Evolutionary conservation across 2,797 vertebrate genomes (phyloP).

Genomic region (Spea hammondii): DNA sequence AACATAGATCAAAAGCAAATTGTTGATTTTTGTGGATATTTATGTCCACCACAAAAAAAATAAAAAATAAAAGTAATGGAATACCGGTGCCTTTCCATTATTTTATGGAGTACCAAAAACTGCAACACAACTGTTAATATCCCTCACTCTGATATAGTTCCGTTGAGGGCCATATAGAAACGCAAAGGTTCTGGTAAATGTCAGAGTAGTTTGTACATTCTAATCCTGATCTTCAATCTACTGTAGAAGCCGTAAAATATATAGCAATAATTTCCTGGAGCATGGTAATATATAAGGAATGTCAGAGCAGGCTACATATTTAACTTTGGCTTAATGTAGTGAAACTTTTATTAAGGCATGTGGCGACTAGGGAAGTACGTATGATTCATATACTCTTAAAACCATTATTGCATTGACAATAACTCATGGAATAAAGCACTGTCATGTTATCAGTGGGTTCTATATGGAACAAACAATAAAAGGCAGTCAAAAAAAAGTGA

Average conservation of each 20-base stretch:
- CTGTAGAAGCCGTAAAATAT: constrained; percentile 79
- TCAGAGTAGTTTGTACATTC: constrained; percentile 76
- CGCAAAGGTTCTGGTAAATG: constrained; percentile 74
- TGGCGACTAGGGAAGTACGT: constrained; percentile 75
- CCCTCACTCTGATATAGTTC: constrained; percentile 50
- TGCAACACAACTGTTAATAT: constrained; percentile 46
- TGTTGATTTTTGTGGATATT: background rate
- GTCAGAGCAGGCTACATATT: constrained; percentile 75
- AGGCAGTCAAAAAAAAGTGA: background rate
- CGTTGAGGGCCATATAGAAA: constrained; percentile 63
- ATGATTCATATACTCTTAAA: constrained; percentile 77
- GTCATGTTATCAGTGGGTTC: constrained; percentile 49
- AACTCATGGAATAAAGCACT: constrained; percentile 70
- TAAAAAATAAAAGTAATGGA: constrained; percentile 35
- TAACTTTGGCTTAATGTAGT: constrained; percentile 78
- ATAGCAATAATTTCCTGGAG: constrained; percentile 82
- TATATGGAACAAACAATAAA: too few species aligned
- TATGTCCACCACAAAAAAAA: constrained; percentile 38
- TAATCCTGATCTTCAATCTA: constrained; percentile 77
- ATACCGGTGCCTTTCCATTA: background rate
- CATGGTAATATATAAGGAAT: constrained; percentile 79
- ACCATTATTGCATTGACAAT: constrained; percentile 70
- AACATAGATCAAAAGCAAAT: too few species aligned
- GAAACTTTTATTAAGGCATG: constrained; percentile 82
- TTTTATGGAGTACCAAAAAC: constrained; percentile 30